Conservation (phyloP, 2,797 vertebrate genomes). For the Macropus fuliginosus region DNA sequence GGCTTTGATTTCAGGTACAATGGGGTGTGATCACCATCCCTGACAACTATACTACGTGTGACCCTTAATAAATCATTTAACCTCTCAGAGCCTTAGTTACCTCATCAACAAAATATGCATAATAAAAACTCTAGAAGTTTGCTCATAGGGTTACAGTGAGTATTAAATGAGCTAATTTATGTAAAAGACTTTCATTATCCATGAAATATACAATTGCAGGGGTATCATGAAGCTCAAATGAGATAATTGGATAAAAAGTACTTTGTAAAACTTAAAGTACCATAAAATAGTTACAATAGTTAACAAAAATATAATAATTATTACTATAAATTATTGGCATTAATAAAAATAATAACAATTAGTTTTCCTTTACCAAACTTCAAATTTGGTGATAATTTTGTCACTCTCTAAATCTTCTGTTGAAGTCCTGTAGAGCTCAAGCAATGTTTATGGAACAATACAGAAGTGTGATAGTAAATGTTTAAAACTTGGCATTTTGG, state of each 20-base stretch:
- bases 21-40: not conserved
- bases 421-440: not conserved
- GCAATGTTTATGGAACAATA: not conserved
- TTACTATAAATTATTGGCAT: not conserved
- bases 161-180: slow-evolving; percentile 28
- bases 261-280: not conserved
- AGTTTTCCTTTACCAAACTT: not conserved
- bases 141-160: not conserved
- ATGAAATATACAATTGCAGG: not conserved
- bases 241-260: not conserved
- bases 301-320: slow-evolving; percentile 4
- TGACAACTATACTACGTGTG: not conserved
- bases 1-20: not conserved
- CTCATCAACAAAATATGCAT: not conserved
- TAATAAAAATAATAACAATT: not conserved
- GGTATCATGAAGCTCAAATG: not conserved
- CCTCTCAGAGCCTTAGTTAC: not conserved
- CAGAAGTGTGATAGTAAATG: not conserved
- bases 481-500: not conserved
- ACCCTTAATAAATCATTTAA: not conserved
- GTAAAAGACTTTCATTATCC: not conserved
- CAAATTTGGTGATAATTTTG: not conserved
- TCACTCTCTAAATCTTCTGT: not conserved
- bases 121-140: not conserved
- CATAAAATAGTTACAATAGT: not conserved